phyloP scores from a whole-genome alignment of 2,797 vertebrate genomes.

The Apogon talboti region DNA sequence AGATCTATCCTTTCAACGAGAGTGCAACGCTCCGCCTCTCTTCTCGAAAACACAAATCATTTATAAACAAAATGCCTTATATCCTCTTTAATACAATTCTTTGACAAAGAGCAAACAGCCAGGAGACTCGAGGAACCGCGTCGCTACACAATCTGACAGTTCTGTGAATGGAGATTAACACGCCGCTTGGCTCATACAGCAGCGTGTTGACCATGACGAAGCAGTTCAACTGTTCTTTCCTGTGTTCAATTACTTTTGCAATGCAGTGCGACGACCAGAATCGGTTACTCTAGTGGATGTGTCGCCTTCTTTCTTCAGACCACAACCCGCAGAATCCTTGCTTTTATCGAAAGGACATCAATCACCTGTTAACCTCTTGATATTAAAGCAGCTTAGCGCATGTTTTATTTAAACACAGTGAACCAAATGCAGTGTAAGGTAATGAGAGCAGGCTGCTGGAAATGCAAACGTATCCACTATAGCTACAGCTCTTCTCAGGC shows the following conservation, averaged over 20 bases:
- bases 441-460: slow-evolving; percentile 65
- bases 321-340: slow-evolving; percentile 52
- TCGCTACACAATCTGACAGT: slow-evolving; percentile 30
- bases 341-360: slow-evolving; percentile 39
- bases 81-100: slow-evolving; percentile 74
- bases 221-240: slow-evolving; percentile 15
- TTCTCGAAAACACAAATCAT: slow-evolving; percentile 68
- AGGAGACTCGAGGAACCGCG: slow-evolving; percentile 36
- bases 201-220: slow-evolving; percentile 18
- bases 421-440: slow-evolving; percentile 72
- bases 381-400: slow-evolving; percentile 72
- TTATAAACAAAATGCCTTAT: slow-evolving; percentile 76
- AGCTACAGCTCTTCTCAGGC: slow-evolving; percentile 54
- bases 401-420: slow-evolving; percentile 70
- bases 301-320: slow-evolving; percentile 47
- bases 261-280: slow-evolving; percentile 48
- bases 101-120: slow-evolving; percentile 68
- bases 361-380: slow-evolving; percentile 40
- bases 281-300: slow-evolving; percentile 16
- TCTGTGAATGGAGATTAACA: slow-evolving; percentile 28
- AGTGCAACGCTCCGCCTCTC: slow-evolving; percentile 57
- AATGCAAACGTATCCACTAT: slow-evolving; percentile 45
- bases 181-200: slow-evolving; percentile 9
- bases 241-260: slow-evolving; percentile 25
- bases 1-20: slow-evolving; percentile 67